Conservation (phyloP, 2,888 invertebrate genomes). For the Elmis aenea region DNA sequence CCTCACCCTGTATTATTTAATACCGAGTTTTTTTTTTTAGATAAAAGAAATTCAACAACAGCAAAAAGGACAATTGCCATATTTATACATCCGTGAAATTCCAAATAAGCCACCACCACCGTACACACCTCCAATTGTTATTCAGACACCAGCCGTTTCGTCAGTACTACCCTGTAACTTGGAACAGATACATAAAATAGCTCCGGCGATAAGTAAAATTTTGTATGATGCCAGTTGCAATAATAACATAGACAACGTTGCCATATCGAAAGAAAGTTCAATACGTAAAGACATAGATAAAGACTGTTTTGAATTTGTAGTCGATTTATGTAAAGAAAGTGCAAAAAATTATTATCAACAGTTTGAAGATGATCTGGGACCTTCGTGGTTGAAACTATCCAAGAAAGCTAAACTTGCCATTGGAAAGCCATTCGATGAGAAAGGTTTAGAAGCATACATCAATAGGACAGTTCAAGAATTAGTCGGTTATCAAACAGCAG, state of each 20-base stretch:
- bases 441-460: conserved; percentile 49
- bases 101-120: conserved; percentile 74
- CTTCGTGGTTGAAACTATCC: conserved; percentile 32
- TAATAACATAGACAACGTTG: conserved; percentile 33
- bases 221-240: conserved; percentile 46
- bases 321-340: conserved; percentile 59
- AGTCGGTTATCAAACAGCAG: conserved; percentile 51
- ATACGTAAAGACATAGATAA: conserved; percentile 40
- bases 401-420: conserved; percentile 41
- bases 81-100: conserved; percentile 59
- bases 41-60: conserved; percentile 56
- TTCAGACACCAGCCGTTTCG: conserved; percentile 33
- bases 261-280: conserved; percentile 35
- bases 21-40: no score
- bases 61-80: conserved; percentile 51
- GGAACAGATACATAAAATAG: conserved; percentile 48
- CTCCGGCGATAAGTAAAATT: conserved; percentile 46
- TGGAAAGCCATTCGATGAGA: conserved; percentile 48
- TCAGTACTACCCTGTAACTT: conserved; percentile 33
- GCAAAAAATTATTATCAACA: conserved; percentile 50
- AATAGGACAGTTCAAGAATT: conserved; percentile 50
- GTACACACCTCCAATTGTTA: conserved; percentile 58
- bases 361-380: conserved; percentile 44
- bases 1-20: no score
- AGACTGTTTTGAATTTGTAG: conserved; percentile 55